These are phyloP conservation scores for Microcebus tavaratra DNA, from an alignment of 2,113 vertebrate species.

Conservation along the genomic window DNA sequence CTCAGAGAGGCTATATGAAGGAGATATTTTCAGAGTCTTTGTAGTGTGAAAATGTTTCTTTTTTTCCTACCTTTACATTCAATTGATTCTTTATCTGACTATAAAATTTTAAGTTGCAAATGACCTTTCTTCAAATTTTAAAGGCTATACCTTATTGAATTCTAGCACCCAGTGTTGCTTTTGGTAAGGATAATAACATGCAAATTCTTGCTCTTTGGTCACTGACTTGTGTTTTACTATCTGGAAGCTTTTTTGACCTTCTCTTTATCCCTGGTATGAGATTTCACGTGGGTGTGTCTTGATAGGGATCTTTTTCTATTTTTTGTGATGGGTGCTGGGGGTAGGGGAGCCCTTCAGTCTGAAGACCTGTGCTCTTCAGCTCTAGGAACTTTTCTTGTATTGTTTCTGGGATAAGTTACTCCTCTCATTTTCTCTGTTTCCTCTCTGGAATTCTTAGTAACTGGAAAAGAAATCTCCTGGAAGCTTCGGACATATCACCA, in stretches of 20 bases:
- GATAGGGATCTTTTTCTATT: neutral
- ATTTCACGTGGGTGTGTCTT: neutral
- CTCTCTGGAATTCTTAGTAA: neutral
- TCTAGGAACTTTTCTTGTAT: neutral
- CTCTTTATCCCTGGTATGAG: neutral
- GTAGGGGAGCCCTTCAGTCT: neutral
- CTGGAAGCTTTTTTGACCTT: neutral
- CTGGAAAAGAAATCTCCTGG: neutral
- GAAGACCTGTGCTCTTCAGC: neutral
- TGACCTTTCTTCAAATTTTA: neutral
- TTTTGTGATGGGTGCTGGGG: neutral
- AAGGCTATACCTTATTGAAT: neutral
- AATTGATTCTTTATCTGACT: neutral
- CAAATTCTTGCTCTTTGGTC: neutral
- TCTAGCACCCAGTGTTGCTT: neutral
- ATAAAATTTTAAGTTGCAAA: neutral
- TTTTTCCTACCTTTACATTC: neutral
- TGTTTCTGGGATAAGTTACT: neutral
- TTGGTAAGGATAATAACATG: neutral
- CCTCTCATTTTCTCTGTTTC: neutral
- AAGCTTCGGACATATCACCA: neutral
- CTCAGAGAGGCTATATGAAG: neutral
- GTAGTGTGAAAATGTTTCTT: neutral
- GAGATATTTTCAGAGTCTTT: neutral
- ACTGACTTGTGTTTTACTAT: neutral